These are phyloP conservation scores for Dexiosoma caninum DNA, from an alignment of 2,888 invertebrate genomes.

Conservation along the genomic window DNA sequence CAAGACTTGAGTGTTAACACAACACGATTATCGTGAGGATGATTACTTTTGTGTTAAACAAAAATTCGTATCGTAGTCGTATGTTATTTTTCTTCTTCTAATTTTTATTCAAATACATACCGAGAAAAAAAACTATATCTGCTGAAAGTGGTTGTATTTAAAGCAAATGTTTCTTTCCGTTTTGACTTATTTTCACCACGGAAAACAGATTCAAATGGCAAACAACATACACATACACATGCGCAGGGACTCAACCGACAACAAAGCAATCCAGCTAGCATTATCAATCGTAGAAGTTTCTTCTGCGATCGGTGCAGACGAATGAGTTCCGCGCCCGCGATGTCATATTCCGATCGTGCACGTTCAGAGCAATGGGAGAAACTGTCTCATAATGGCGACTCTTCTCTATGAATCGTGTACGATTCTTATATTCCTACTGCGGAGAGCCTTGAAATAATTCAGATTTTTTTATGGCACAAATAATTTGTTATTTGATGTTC, in stretches of 20 bases:
- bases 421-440: too few relatives aligned
- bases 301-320: too few relatives aligned
- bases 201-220: background rate
- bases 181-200: conserved; percentile 48
- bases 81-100: background rate
- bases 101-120: background rate
- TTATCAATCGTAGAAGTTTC: too few relatives aligned
- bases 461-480: too few relatives aligned
- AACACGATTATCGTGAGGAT: conserved; percentile 76
- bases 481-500: too few relatives aligned
- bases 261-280: conserved; percentile 58
- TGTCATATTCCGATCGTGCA: too few relatives aligned
- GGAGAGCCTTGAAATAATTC: too few relatives aligned
- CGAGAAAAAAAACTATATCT: background rate
- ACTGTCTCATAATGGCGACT: too few relatives aligned
- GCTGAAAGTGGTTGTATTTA: background rate
- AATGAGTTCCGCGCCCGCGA: too few relatives aligned
- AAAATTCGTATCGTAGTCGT: conserved; percentile 55
- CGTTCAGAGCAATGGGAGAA: too few relatives aligned
- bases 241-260: background rate
- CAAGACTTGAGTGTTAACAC: conserved; percentile 67
- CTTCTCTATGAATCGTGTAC: too few relatives aligned
- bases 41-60: conserved; percentile 75
- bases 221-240: background rate
- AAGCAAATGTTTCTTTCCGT: conserved; percentile 46